These are phyloP conservation scores for Gonatopus flavifemur DNA, from an alignment of 1,140 invertebrate species.

Conservation along the genomic window DNA sequence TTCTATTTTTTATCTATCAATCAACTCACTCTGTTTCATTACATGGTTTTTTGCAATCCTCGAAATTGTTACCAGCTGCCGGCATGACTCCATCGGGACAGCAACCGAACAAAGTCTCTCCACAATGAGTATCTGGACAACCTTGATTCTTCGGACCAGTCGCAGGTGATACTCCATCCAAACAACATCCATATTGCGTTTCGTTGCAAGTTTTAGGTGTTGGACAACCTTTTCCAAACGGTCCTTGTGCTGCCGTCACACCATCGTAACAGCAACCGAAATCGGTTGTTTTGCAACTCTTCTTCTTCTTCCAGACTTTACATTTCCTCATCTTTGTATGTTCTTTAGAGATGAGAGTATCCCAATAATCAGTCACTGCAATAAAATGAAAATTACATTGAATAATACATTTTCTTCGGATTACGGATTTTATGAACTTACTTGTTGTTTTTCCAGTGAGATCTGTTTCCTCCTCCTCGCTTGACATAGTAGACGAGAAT, in stretches of 20 bases:
- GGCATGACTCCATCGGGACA: constrained; percentile 79
- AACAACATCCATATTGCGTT: constrained; percentile 84
- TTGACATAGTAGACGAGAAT: constrained; percentile 16
- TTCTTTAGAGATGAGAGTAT: constrained; percentile 50
- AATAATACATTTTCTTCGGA: constrained; percentile 13
- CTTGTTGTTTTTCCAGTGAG: constrained; percentile 36
- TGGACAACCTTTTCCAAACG: constrained; percentile 80
- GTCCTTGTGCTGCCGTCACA: constrained; percentile 77
- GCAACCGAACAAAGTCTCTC: constrained; percentile 80
- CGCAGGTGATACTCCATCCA: constrained; percentile 84
- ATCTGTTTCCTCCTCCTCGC: constrained; percentile 25
- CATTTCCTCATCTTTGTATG: constrained; percentile 62
- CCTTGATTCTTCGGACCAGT: constrained; percentile 70
- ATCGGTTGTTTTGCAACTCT: constrained; percentile 68
- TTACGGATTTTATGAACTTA: constrained; percentile 12
- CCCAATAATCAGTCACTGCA: constrained; percentile 45
- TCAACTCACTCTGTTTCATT: constrained; percentile 62
- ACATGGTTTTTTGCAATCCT: constrained; percentile 79
- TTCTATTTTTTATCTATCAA: not conserved
- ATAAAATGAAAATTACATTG: not conserved
- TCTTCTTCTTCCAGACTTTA: constrained; percentile 61
- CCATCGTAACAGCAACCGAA: constrained; percentile 92
- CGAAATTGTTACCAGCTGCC: constrained; percentile 78
- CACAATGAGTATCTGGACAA: constrained; percentile 76
- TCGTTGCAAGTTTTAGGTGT: constrained; percentile 76